A percentile compares a stretch with the other conserved stretches of the same genome.
These are phyloP conservation scores for Prionace glauca DNA, from an alignment of 2,797 vertebrate species.

Conservation along the genomic window DNA sequence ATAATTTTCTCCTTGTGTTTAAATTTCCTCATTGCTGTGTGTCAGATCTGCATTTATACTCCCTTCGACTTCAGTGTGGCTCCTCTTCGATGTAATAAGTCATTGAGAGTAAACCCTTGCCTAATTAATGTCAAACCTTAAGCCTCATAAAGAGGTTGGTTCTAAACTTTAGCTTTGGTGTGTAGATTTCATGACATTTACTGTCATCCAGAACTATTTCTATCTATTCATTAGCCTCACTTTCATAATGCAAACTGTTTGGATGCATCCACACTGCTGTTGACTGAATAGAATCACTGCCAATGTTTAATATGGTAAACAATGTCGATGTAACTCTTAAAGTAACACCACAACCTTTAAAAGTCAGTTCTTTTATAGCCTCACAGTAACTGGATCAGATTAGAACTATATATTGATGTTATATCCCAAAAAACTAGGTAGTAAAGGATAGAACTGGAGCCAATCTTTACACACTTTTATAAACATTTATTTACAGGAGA, in stretches of 20 bases:
- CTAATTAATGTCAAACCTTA: neutral
- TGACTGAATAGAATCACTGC: neutral
- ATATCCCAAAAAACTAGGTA: too few relatives aligned
- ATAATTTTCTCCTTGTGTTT: slow-evolving; percentile 32
- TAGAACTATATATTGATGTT: neutral
- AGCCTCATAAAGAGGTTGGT: neutral
- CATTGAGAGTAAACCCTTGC: neutral
- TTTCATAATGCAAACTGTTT: slow-evolving; percentile 4
- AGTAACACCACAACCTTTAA: neutral
- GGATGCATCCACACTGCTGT: neutral
- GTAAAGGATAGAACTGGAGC: too few relatives aligned
- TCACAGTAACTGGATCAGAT: neutral
- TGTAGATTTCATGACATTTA: neutral
- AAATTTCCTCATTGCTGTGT: neutral
- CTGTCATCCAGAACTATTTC: neutral
- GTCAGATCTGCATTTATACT: neutral
- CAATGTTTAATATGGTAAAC: neutral
- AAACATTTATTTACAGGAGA: neutral
- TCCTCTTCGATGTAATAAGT: neutral
- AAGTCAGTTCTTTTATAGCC: neutral
- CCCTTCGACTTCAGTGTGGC: neutral
- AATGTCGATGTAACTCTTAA: neutral
- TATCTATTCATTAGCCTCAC: too few relatives aligned
- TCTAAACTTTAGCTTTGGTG: neutral
- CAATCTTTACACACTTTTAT: neutral